Evolutionary conservation across 2,113 vertebrate species (phyloP), one percentile per base, ranked within the genome.

Genomic region (Ceyx margarethae): DNA sequence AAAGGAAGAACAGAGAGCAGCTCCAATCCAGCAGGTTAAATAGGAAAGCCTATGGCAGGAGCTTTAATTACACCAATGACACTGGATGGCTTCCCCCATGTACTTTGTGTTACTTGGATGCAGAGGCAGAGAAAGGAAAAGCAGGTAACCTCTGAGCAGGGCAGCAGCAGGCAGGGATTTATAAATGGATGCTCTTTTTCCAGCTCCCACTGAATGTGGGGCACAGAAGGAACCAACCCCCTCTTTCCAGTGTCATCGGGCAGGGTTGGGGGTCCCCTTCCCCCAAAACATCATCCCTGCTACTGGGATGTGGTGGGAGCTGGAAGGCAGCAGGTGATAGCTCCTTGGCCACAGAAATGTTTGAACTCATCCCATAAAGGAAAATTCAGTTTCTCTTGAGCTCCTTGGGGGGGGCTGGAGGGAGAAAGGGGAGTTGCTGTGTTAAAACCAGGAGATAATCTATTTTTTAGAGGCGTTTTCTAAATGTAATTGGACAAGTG

Each of bases 41-140:
- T 81, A 61, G 87, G 60, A 82, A 92, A 91, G 86, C 69, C 89
- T 81, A 0, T 86, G 83, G 73, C 84, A 58, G 84, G 51, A 57
- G 92, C 84, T 95, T 93, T 95, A 93, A 95, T 96, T 94, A 87
- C 92, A 94, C 42, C 90, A 91, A 78, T 69, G 91, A 84, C 88
- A 26, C 87, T 66, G 66, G 57, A 18, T 76, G 71, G 56, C 58
- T 82, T 54, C 79, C 22, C 69, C 37, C 53, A 53, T 43, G 57
- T 82, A 88, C 88, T 78, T 50, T 87, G 84, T 75, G 85, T 65
- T 58, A 65, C 81, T 25, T 37, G 51, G 57, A 21, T 73, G 74
- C n/a, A 50, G 93, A 9, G 31, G 72, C 53, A 37, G 73, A 58
- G 81, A 64, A 62, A 87, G 71, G 51, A 43, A 75, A 67, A 66